These are phyloP conservation scores for Anthopleura xanthogrammica DNA, from an alignment of 92 coral and sea anemone species.

Conservation along the genomic window DNA sequence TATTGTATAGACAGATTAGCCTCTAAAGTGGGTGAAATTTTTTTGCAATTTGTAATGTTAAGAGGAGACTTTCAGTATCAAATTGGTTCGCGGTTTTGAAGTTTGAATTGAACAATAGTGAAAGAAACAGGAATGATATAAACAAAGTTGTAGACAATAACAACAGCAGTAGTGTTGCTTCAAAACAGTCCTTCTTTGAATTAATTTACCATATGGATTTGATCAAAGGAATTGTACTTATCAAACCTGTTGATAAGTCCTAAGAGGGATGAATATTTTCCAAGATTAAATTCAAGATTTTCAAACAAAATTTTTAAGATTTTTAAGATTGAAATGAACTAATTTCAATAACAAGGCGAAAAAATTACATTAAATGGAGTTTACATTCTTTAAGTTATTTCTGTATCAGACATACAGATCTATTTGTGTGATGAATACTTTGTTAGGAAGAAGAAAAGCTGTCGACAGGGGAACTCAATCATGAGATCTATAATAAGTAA, in stretches of 20 bases:
- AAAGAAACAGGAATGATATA: neutral
- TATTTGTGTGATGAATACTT: neutral
- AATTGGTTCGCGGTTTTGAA: neutral
- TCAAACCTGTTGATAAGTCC: slow-evolving; percentile 4
- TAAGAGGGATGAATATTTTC: neutral
- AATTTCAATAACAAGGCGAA: neutral
- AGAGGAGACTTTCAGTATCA: no score
- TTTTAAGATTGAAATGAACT: neutral
- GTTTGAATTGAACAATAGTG: neutral
- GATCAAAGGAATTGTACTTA: neutral
- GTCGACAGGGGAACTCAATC: neutral
- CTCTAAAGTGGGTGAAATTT: no score
- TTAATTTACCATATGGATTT: neutral
- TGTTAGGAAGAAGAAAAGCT: neutral
- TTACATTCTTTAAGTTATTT: neutral
- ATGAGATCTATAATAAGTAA: neutral
- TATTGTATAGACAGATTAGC: no score
- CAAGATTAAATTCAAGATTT: neutral
- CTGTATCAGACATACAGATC: neutral
- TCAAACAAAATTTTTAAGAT: neutral
- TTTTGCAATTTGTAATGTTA: no score
- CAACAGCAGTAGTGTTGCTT: neutral
- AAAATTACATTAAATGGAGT: neutral
- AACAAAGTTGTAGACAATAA: neutral
- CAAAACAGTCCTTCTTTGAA: neutral